These are phyloP conservation scores for Callipepla californica DNA, from an alignment of 2,113 vertebrate species.

Conservation along the genomic window DNA sequence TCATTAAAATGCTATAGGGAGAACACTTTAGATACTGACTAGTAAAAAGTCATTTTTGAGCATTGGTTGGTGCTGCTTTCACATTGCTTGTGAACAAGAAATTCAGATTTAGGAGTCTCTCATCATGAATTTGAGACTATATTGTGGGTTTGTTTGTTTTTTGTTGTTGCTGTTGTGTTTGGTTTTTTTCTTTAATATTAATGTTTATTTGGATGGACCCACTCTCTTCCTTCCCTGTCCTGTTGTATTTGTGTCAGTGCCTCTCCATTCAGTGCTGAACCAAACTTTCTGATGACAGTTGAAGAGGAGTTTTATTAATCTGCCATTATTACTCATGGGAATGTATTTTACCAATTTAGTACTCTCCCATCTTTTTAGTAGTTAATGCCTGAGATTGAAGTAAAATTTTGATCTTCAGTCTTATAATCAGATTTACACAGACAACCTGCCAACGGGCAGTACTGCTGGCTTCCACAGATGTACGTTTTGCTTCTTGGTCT, in stretches of 20 bases:
- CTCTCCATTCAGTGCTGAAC: neutral
- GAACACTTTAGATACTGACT: neutral
- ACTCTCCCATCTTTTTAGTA: neutral
- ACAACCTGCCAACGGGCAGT: neutral
- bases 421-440: neutral
- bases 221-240: neutral
- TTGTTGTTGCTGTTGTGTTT: neutral
- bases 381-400: neutral
- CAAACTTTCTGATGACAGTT: neutral
- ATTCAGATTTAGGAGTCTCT: neutral
- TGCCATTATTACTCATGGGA: slow-evolving; percentile 21
- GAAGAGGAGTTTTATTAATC: neutral
- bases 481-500: neutral
- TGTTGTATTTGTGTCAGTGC: neutral
- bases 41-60: neutral
- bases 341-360: neutral
- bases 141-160: neutral
- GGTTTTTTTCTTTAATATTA: neutral
- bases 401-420: neutral
- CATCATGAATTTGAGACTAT: neutral
- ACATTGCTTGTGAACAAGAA: neutral
- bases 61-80: neutral
- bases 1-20: neutral
- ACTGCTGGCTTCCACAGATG: neutral
- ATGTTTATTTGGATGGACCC: neutral